Percentiles rank a stretch among this genome's conserved stretches.
Conservation (phyloP, 2,888 invertebrate genomes). For the Chloromyia formosa region DNA sequence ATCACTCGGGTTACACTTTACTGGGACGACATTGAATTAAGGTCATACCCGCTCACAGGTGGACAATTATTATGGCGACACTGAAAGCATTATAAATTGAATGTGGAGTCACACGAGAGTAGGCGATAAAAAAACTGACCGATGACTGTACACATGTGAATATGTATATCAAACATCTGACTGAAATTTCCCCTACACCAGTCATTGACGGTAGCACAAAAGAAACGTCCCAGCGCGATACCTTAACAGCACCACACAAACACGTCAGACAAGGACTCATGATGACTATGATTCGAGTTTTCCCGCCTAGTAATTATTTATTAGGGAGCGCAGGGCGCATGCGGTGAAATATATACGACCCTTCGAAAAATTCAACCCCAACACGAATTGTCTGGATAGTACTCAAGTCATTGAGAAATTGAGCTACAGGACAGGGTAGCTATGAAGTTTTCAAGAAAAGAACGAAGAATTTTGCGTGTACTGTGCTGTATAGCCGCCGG, state of each 20-base stretch:
- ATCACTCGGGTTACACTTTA: background rate
- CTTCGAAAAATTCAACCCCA: background rate
- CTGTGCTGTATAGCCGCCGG: too few relatives aligned
- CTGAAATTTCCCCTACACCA: constrained; percentile 37
- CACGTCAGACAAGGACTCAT: background rate
- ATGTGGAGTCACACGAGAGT: background rate
- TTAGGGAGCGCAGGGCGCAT: constrained; percentile 10
- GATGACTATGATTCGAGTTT: background rate
- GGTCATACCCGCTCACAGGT: constrained; percentile 19
- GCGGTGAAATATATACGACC: constrained; percentile 10
- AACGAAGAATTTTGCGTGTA: too few relatives aligned
- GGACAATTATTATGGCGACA: background rate
- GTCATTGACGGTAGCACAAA: background rate
- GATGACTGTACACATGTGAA: constrained; percentile 14
- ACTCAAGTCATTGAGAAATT: background rate
- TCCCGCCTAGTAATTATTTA: constrained; percentile 37
- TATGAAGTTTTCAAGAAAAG: background rate
- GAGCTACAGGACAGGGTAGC: constrained; percentile 4
- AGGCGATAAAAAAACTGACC: constrained; percentile 20
- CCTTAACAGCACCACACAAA: background rate
- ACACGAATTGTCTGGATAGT: background rate
- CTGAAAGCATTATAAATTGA: constrained; percentile 9
- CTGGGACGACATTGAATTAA: constrained; percentile 33
- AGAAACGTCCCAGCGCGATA: background rate
- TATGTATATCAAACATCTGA: constrained; percentile 37